Conservation (phyloP, 2,888 invertebrate species). For the Trisateles emortualis region DNA sequence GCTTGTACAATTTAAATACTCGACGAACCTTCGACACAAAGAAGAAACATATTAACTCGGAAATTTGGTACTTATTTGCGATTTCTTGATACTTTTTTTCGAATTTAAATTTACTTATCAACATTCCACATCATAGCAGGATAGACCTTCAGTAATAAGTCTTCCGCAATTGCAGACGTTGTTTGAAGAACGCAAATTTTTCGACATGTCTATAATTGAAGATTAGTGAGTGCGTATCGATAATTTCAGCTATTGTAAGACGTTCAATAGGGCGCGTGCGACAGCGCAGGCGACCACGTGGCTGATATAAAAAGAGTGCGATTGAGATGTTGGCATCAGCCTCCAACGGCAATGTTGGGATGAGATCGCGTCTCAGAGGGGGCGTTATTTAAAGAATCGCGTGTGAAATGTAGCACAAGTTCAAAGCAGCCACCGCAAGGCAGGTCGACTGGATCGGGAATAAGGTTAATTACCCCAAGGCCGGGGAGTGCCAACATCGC, state of each 20-base stretch:
- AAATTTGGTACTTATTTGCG: background rate
- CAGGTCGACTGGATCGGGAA: conserved; percentile 67
- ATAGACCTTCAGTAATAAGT: conserved; percentile 1
- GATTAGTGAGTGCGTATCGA: conserved; percentile 13
- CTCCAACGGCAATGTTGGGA: conserved; percentile 51
- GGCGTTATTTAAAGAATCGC: conserved; percentile 76
- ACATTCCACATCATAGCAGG: conserved; percentile 3
- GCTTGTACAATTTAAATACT: too few species aligned
- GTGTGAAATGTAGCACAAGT: conserved; percentile 80
- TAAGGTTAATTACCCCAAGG: conserved; percentile 83
- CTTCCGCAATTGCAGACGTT: conserved; percentile 17
- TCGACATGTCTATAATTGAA: background rate
- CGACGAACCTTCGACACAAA: too few species aligned
- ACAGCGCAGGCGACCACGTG: conserved; percentile 64
- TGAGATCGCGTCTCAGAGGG: conserved; percentile 61
- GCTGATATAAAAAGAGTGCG: conserved; percentile 59
- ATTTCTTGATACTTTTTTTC: background rate
- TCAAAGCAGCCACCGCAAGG: conserved; percentile 70
- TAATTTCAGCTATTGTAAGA: conserved; percentile 20
- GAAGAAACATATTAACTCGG: too few species aligned
- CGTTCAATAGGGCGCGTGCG: conserved; percentile 28
- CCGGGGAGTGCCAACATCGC: conserved; percentile 63
- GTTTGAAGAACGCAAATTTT: conserved; percentile 18
- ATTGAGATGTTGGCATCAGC: conserved; percentile 77
- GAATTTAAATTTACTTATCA: background rate